Base-by-base conservation (phyloP, 2,113 vertebrate genomes). In the Myotis brandtii region DNA sequence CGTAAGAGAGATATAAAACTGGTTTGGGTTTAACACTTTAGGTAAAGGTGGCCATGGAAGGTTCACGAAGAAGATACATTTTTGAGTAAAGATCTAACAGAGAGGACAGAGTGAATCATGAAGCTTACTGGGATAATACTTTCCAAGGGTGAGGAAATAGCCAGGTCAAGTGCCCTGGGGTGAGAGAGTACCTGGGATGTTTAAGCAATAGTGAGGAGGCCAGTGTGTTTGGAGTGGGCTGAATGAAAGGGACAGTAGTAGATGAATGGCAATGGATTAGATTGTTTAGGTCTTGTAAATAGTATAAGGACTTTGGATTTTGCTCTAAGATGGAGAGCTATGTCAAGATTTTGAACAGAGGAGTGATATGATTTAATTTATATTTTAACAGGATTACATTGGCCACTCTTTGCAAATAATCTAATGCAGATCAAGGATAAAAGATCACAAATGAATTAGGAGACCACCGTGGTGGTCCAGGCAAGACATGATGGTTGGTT, bases 61-160 rank as follows among this genome's bases (percentile, higher is more conserved):
- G 32, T 32, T 18, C 48, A 75, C 18, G 14, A 59, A 75, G 50
- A 83, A 62, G 34, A 59, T 79, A n/a, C 3, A 34, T 46, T 77
- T 89, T 92, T 46, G 23, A 87, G 20, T 50, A 59, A 85, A 95
- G 25, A 43, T 14, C n/a, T 96, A 56, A 64, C 70, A 27, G n/a
- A 81, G 25, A 27, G 20, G 40, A 83, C 30, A 69, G 16, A 92
- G 43, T 46, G 62, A 72, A 85, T 9, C 32, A 37, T 40, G 20
- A 10, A 80, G 20, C 50, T 54, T 16, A 27, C 13, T 83, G n/a
- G 27, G 40, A 56, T 25, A 52, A 75, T 50, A 80, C 34, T 34
- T 91, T 64, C 25, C 6, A n/a, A 66, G 34, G 70, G 17, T 81
- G 6, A 93, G 27, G 64, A 76, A 46, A 54, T 2, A 56, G 62